A percentile compares a stretch with the other conserved stretches of the same genome.
These are phyloP conservation scores for Lordiphosa andalusiaca DNA, from an alignment of 2,888 invertebrate species.

Conservation along the genomic window DNA sequence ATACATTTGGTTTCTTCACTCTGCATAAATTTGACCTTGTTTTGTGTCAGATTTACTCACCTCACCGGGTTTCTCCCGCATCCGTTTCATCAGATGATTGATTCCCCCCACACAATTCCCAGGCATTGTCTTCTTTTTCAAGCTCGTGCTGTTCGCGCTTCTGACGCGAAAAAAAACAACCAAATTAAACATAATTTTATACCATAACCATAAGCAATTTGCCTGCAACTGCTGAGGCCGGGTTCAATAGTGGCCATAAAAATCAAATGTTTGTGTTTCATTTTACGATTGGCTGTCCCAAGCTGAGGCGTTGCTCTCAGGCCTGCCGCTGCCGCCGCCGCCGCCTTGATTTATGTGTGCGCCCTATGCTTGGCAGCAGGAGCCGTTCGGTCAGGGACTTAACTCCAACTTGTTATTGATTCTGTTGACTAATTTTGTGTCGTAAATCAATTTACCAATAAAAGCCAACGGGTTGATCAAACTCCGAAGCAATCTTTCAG, in stretches of 20 bases:
- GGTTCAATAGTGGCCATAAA: slow-evolving; percentile 67
- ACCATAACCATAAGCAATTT: slow-evolving; percentile 58
- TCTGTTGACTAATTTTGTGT: slow-evolving; percentile 69
- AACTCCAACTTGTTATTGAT: slow-evolving; percentile 47
- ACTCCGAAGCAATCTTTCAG: slow-evolving; percentile 7
- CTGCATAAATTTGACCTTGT: slow-evolving; percentile 10
- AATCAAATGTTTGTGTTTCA: slow-evolving; percentile 67
- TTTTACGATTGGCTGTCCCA: slow-evolving; percentile 43
- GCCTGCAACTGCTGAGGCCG: slow-evolving; percentile 35
- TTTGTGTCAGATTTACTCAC: too few species aligned
- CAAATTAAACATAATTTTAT: slow-evolving; percentile 48
- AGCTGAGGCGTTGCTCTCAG: slow-evolving; percentile 28
- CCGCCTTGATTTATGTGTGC: slow-evolving; percentile 54
- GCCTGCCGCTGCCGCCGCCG: slow-evolving; percentile 22
- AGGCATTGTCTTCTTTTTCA: slow-evolving; percentile 45
- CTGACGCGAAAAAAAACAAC: neutral
- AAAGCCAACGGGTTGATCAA: slow-evolving; percentile 49
- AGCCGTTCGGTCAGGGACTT: neutral
- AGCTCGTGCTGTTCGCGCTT: slow-evolving; percentile 73
- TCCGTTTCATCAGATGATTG: slow-evolving; percentile 32
- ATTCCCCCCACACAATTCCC: slow-evolving; percentile 33
- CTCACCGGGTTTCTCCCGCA: slow-evolving; percentile 48
- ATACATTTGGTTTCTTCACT: too few species aligned
- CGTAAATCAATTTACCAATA: slow-evolving; percentile 70
- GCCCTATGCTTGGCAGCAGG: slow-evolving; percentile 1